A percentile compares a stretch with the other conserved stretches of the same genome.
Conservation (phyloP, 2,797 vertebrate species). For the Acanthurus lineatus region DNA sequence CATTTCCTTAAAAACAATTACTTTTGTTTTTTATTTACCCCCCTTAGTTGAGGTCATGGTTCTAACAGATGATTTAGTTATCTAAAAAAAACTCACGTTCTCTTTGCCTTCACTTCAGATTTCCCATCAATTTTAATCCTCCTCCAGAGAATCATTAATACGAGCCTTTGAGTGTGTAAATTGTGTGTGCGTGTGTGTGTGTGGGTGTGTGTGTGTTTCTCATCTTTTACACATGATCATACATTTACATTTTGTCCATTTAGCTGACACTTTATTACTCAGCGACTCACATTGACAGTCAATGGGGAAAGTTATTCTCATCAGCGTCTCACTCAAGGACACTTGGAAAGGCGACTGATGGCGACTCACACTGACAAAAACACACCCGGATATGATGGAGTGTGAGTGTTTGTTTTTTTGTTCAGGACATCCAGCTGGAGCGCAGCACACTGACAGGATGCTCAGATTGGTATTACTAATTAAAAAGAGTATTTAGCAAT, state of each 20-base stretch:
- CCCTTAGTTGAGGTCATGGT: constrained; percentile 7
- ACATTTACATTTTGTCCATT: constrained; percentile 31
- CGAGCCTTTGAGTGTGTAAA: background rate
- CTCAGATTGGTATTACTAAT: too few relatives aligned
- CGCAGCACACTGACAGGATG: too few relatives aligned
- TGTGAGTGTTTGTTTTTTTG: background rate
- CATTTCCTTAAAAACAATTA: too few relatives aligned
- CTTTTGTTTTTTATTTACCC: too few relatives aligned
- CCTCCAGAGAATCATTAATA: constrained; percentile 41
- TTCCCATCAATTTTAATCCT: constrained; percentile 18
- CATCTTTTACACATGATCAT: background rate
- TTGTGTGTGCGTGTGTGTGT: background rate
- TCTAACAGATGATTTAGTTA: constrained; percentile 28
- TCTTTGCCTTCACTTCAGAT: constrained; percentile 6
- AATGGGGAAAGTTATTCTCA: background rate
- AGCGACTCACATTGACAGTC: background rate
- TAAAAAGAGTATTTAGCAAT: too few relatives aligned
- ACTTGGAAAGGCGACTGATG: constrained; percentile 7
- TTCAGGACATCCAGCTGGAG: background rate
- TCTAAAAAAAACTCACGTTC: constrained; percentile 6
- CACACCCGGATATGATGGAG: background rate
- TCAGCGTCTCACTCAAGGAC: constrained; percentile 33
- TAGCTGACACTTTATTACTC: constrained; percentile 14
- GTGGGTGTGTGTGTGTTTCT: constrained; percentile 10
- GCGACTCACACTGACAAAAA: background rate